Conservation (phyloP, 2,797 vertebrate species). For the Microcaecilia unicolor region DNA sequence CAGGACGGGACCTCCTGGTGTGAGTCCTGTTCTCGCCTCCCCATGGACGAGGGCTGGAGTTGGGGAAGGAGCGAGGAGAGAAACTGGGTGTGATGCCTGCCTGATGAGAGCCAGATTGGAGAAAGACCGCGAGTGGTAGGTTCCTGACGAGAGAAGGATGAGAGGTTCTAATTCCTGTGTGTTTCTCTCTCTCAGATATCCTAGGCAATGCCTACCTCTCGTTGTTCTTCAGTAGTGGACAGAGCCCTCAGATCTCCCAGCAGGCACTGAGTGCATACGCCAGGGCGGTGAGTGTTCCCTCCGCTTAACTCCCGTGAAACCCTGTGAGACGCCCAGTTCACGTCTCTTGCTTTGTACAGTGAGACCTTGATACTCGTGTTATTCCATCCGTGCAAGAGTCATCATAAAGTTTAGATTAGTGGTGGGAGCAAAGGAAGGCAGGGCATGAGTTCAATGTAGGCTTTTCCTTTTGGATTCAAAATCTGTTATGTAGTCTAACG, state of each 20-base stretch:
- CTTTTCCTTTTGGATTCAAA: too few relatives aligned
- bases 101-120: too few relatives aligned
- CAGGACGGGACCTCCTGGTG: constrained; percentile 82
- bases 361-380: too few relatives aligned
- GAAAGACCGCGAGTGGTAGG: not conserved
- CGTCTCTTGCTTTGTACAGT: not conserved
- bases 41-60: too few relatives aligned
- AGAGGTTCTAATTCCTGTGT: not conserved
- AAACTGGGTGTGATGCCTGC: not conserved
- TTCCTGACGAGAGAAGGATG: too few relatives aligned
- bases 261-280: constrained; percentile 81
- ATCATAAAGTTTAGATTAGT: too few relatives aligned
- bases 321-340: too few relatives aligned
- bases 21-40: constrained; percentile 64
- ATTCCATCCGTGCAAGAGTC: too few relatives aligned
- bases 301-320: too few relatives aligned
- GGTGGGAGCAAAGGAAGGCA: too few relatives aligned
- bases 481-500: not conserved
- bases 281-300: constrained; percentile 74
- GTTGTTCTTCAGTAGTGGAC: constrained; percentile 79
- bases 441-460: too few relatives aligned
- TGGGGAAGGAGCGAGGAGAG: not conserved
- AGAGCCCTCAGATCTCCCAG: constrained; percentile 81
- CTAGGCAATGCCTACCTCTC: constrained; percentile 84
- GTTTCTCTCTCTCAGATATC: constrained; percentile 59